phyloP scores from a whole-genome alignment of 2,888 invertebrate species.

The Orchesella flavescens region DNA sequence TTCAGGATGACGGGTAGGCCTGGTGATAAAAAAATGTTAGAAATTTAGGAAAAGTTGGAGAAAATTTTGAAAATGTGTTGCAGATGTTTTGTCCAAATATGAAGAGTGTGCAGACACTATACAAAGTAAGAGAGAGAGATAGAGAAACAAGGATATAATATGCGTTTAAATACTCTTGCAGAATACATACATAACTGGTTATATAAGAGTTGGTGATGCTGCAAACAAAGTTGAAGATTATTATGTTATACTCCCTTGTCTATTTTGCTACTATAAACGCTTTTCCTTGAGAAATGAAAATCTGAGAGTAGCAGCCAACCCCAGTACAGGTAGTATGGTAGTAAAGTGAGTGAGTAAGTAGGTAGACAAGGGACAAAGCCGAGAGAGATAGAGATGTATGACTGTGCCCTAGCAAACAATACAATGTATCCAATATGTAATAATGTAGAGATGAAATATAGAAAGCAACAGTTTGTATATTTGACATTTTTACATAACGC shows the following conservation, averaged over 20 bases:
- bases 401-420: too few species aligned
- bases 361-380: too few species aligned
- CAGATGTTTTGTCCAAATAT: constrained; percentile 70
- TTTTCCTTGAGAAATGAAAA: neutral
- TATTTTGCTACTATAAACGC: neutral
- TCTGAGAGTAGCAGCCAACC: too few species aligned
- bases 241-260: neutral
- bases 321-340: too few species aligned
- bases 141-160: neutral
- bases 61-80: constrained; percentile 60
- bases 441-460: too few species aligned
- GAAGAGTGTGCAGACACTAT: constrained; percentile 8
- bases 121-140: too few species aligned
- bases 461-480: too few species aligned
- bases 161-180: neutral
- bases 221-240: neutral
- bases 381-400: too few species aligned
- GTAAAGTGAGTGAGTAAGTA: too few species aligned
- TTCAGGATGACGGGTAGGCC: neutral
- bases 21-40: neutral
- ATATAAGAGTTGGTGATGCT: neutral
- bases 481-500: too few species aligned
- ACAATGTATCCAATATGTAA: too few species aligned
- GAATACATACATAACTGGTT: neutral
- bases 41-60: constrained; percentile 32